Evolutionary conservation across 1,140 invertebrate genomes (phyloP).

Genomic region (Cyrtorhinus lividipennis): DNA sequence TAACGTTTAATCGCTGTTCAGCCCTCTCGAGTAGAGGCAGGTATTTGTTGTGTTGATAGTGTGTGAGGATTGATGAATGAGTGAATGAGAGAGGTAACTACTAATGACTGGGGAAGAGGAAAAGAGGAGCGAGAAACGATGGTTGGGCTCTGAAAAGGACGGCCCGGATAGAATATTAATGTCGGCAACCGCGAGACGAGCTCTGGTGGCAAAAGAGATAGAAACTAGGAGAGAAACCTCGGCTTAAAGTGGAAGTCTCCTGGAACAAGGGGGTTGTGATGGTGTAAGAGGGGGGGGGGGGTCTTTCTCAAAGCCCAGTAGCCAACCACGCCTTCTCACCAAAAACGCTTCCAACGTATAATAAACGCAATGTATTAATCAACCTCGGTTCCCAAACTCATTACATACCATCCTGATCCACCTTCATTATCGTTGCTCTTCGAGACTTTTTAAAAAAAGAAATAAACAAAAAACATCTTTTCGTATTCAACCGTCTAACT

Average conservation of each 20-base stretch:
- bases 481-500: not conserved
- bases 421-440: not conserved
- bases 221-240: not conserved
- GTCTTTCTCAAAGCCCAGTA: conserved; percentile 4
- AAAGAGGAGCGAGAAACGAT: too few species aligned
- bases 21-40: not conserved
- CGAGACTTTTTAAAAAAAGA: not conserved
- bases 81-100: conserved; percentile 5
- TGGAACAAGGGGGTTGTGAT: not conserved
- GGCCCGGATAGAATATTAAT: conserved; percentile 10
- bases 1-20: not conserved
- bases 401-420: not conserved
- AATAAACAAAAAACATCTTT: not conserved
- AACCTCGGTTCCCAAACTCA: conserved; percentile 3
- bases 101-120: conserved; percentile 1
- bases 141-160: conserved; percentile 10
- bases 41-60: conserved; percentile 7
- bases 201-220: not conserved
- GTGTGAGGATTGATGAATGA: conserved; percentile 4
- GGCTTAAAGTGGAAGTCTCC: not conserved
- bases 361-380: conserved; percentile 10
- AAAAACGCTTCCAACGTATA: not conserved
- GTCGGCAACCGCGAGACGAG: not conserved
- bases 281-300: not conserved
- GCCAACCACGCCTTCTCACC: not conserved